Percentiles rank a stretch among this genome's conserved stretches.
phyloP scores from a whole-genome alignment of 2,113 vertebrate genomes.

The Dromaius novaehollandiae region DNA sequence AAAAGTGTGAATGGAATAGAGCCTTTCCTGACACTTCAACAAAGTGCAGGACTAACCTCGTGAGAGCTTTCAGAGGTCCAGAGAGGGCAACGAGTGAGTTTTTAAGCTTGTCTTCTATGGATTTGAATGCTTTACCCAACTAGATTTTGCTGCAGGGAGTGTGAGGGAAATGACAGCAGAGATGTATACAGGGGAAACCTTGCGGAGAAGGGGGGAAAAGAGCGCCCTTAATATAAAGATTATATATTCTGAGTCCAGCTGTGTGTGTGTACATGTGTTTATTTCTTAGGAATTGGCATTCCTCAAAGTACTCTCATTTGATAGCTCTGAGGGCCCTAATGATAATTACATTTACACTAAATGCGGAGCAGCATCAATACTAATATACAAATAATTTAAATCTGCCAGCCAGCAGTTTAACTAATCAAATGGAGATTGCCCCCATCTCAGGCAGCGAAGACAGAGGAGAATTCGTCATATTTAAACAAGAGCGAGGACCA shows the following conservation, averaged over 20 bases:
- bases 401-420: background rate
- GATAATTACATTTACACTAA: slow-evolving; percentile 57
- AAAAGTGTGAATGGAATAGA: background rate
- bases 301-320: slow-evolving; percentile 27
- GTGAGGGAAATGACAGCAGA: background rate
- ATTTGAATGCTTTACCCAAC: background rate
- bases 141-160: background rate
- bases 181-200: background rate
- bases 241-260: background rate
- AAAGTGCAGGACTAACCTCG: background rate
- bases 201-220: background rate
- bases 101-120: background rate
- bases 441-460: background rate
- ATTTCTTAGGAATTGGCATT: slow-evolving; percentile 9
- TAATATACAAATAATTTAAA: slow-evolving; percentile 50
- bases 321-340: slow-evolving; percentile 52
- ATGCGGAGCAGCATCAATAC: slow-evolving; percentile 31
- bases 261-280: background rate
- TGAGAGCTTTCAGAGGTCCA: background rate
- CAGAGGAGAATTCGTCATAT: background rate
- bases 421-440: slow-evolving; percentile 46
- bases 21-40: background rate
- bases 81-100: background rate
- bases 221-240: background rate
- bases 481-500: background rate